Evolutionary conservation across 2,888 invertebrate species (phyloP), one percentile per base, ranked within the genome.

Genomic region (Andrena flavipes): DNA sequence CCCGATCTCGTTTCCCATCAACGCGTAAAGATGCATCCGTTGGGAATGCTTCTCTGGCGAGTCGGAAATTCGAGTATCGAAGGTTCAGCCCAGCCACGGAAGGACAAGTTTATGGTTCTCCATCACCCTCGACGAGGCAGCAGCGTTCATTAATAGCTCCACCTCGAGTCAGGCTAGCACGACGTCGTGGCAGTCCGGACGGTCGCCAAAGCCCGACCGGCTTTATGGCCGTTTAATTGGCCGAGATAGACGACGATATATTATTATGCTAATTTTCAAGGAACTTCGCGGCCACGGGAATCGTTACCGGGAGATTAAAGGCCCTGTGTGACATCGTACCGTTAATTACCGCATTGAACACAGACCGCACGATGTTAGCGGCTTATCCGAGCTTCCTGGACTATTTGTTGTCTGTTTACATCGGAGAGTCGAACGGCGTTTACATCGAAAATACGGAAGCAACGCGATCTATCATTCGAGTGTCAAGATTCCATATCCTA

Each of bases 211-310:
- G 84, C 89, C 83, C 87, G 82, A 84, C 89, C 86, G 86, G 90
- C 88, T 92, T 92, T 92, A 92, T 91, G 87, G 87, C 87, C 88
- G 85, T 92, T 92, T 92, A 92, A 92, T 92, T 89, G 88, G 89
- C 78, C 82, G 83, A 87, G 88, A 89, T 88, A 88, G 90, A 87
- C 90, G 88, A 87, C 90, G 84, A 90, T 90, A 90, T 89, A 90
- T 88, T 90, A 90, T 90, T 90, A 90, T 90, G 89, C 90, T 90
- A 90, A 90, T 90, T 90, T 90, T 85, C 88, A 83, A 86, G 90
- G 87, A 90, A 89, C 85, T 80, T 89, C 80, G 86, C 84, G 79
- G 84, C 78, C 82, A 76, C 82, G 83, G 80, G 86, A 88, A 88
- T 88, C 83, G 87, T 87, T 83, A 82, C 80, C 67, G 69, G 73